Conservation (phyloP, 2,888 invertebrate species). For the Drosophila emarginata region DNA sequence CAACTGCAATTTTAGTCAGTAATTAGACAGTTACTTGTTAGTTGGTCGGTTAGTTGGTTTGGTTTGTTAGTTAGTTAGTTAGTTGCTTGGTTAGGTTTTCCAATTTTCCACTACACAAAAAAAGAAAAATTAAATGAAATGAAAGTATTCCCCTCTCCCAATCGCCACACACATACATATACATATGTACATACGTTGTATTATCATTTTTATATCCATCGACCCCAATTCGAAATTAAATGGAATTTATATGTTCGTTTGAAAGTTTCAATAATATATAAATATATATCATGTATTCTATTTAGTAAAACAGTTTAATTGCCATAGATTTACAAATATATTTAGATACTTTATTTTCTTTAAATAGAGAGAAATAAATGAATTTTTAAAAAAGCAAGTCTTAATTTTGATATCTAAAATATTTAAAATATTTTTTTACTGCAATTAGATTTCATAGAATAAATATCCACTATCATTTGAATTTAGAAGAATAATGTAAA, state of each 20-base stretch:
- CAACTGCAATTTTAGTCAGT: constrained; percentile 2
- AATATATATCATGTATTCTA: too few species aligned
- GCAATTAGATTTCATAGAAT: too few species aligned
- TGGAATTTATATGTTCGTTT: not conserved
- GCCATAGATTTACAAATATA: too few species aligned
- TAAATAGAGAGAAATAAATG: too few species aligned
- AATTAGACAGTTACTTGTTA: constrained; percentile 7
- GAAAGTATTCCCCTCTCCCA: not conserved
- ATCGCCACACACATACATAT: not conserved
- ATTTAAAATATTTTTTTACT: too few species aligned
- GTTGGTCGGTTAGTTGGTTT: constrained; percentile 11
- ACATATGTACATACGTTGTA: not conserved
- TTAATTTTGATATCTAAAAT: too few species aligned
- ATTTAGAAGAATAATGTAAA: too few species aligned
- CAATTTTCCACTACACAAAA: not conserved
- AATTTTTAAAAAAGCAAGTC: too few species aligned
- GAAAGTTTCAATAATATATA: not conserved
- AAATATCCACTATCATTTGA: too few species aligned
- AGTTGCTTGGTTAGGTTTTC: constrained; percentile 12
- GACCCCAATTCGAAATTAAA: not conserved
- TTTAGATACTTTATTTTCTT: too few species aligned
- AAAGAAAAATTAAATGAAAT: not conserved
- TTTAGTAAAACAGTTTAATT: too few species aligned
- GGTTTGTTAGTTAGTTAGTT: constrained; percentile 14
- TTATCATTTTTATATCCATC: not conserved